These are phyloP conservation scores for Pomacea maculata DNA, from an alignment of 1,140 invertebrate species.

Conservation along the genomic window DNA sequence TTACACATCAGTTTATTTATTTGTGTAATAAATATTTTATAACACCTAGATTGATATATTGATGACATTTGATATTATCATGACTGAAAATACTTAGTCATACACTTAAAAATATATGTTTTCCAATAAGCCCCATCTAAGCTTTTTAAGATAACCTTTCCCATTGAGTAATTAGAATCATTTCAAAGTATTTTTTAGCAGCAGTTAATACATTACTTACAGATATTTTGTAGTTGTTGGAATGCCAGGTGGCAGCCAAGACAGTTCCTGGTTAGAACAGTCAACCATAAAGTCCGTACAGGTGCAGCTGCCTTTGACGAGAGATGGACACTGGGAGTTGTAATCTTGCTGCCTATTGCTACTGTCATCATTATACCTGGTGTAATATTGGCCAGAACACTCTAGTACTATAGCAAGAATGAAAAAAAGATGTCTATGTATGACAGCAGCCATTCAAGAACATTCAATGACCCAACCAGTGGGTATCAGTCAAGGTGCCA, in stretches of 20 bases:
- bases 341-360: background rate
- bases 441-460: slow-evolving; percentile 12
- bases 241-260: background rate
- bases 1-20: background rate
- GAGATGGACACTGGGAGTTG: slow-evolving; percentile 8
- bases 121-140: background rate
- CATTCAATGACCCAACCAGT: background rate
- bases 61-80: background rate
- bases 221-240: slow-evolving; percentile 13
- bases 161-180: no score
- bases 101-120: background rate
- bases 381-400: slow-evolving; percentile 17
- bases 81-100: background rate
- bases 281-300: slow-evolving; percentile 9
- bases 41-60: background rate
- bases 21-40: background rate
- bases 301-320: slow-evolving; percentile 11
- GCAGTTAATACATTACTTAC: background rate
- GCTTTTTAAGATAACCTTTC: no score
- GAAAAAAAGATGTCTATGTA: background rate
- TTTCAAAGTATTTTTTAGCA: background rate
- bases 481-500: background rate
- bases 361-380: background rate
- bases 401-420: background rate
- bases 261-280: slow-evolving; percentile 7